These are phyloP conservation scores for Drosophila parvula DNA, from an alignment of 1,140 invertebrate species.

Conservation along the genomic window DNA sequence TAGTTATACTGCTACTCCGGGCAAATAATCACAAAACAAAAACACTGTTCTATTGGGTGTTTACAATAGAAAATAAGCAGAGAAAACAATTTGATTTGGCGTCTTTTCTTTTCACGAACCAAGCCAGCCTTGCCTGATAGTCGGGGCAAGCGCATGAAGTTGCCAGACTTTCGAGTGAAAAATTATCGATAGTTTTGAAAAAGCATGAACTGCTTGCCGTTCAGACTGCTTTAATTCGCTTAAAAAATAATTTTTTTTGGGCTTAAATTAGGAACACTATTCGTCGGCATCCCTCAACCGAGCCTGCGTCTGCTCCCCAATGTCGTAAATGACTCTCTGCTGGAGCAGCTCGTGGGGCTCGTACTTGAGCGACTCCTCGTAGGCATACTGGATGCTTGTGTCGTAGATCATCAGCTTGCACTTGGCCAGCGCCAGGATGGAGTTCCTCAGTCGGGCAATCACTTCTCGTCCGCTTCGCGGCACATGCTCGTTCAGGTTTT, in stretches of 20 bases:
- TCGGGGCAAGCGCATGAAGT: neutral
- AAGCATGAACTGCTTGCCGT: neutral
- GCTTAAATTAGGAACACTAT: slow-evolving; percentile 32
- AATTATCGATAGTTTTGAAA: slow-evolving; percentile 3
- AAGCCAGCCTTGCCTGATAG: slow-evolving; percentile 2
- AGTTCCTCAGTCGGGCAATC: slow-evolving; percentile 95
- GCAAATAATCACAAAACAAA: neutral
- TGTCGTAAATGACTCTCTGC: slow-evolving; percentile 92
- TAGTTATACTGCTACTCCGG: neutral
- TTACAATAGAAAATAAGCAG: slow-evolving; percentile 9
- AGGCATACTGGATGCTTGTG: slow-evolving; percentile 95
- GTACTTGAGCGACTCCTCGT: slow-evolving; percentile 95
- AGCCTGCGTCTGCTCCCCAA: slow-evolving; percentile 89
- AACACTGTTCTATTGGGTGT: neutral
- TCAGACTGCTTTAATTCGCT: slow-evolving; percentile 1
- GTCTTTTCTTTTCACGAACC: slow-evolving; percentile 51
- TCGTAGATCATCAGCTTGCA: slow-evolving; percentile 96
- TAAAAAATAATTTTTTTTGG: slow-evolving; percentile 14
- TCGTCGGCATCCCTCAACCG: slow-evolving; percentile 84
- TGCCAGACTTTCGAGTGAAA: slow-evolving; percentile 11
- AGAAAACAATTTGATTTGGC: slow-evolving; percentile 31
- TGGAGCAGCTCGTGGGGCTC: slow-evolving; percentile 90
- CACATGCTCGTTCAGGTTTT: slow-evolving; percentile 91
- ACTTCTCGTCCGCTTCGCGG: slow-evolving; percentile 89
- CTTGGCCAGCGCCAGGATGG: slow-evolving; percentile 92